Conservation (phyloP, 2,888 invertebrate genomes). For the Perdita meconis region DNA sequence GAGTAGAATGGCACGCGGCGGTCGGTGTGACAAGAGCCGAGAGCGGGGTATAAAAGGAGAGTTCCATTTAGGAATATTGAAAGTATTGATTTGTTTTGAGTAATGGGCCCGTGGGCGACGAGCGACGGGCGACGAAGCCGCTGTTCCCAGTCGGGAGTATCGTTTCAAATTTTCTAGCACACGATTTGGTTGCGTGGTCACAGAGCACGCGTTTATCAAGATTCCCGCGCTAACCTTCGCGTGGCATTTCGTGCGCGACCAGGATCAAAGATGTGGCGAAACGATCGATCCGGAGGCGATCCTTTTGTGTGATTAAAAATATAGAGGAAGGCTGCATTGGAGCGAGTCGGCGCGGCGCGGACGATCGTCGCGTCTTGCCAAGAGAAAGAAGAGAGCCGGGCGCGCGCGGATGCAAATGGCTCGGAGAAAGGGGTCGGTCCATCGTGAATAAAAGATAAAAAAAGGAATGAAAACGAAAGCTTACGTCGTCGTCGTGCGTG, state of each 20-base stretch:
- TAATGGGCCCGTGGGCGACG: conserved; percentile 5
- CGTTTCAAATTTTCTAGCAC: too few species aligned
- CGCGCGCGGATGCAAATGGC: conserved; percentile 47
- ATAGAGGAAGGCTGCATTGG: conserved; percentile 11
- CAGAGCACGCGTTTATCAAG: too few species aligned
- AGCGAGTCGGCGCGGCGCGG: conserved; percentile 43
- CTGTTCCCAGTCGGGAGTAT: not conserved
- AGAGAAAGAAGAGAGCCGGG: conserved; percentile 38
- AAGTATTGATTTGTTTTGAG: conserved; percentile 74
- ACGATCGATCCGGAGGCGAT: not conserved
- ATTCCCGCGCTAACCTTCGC: not conserved
- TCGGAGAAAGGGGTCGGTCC: conserved; percentile 52
- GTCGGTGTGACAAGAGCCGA: conserved; percentile 44
- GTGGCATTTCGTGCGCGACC: not conserved
- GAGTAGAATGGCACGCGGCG: conserved; percentile 15
- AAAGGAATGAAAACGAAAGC: conserved; percentile 61
- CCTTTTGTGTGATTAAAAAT: conserved; percentile 40
- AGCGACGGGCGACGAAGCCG: not conserved
- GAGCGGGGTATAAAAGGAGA: conserved; percentile 45
- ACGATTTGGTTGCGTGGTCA: too few species aligned
- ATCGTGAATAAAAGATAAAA: conserved; percentile 57
- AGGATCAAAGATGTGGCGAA: too few species aligned
- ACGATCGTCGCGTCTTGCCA: conserved; percentile 61
- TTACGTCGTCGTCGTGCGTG: conserved; percentile 59
- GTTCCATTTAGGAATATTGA: conserved; percentile 78